Base-by-base conservation (phyloP, 2,888 invertebrate genomes). In the Brassicogethes aeneus region DNA sequence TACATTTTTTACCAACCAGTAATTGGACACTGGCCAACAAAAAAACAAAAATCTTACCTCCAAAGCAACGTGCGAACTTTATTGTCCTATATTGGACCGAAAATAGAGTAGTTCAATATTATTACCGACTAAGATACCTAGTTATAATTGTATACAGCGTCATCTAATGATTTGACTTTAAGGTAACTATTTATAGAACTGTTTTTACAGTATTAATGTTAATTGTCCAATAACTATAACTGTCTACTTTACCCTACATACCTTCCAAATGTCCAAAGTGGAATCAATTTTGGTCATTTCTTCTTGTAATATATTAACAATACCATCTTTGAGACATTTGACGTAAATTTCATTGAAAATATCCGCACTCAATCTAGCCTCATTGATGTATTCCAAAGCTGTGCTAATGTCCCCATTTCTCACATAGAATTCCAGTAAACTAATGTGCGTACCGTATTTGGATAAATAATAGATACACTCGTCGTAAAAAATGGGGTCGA, bases 401-500 rank as follows among this genome's bases (percentile, higher is more conserved):
- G 82, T 80, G 3, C 70, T 66, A 50, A 84, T 69, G 49, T 81
- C 80, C 10, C 80, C 77, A 51, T 88, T 82, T 42, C 79, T 79
- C 52, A 88, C 73, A 50, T 82, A 81, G 61, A 91, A 92, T 43
- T 79, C 77, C 39, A 91, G 73, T 40, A 86, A 76, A 7, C 82
- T 80, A 1, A 76, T 70, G 56, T 82, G 81, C 2, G 82, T 83
- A 1, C 90, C 92, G 57, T 91, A 93, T 43, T 78, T 81, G 2
- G 76, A 73, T 2, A 93, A 70, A 64, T 93, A 94, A 62, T 82
- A 87, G 2, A 88, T 65, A 54, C 87, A 88, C 67, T 93, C 92
- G 44, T 82, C 78, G 54, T 82, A 82, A 49, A 77, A 76, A 48
- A 76, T 71, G 0, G 76, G 72, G 43, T 77, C 75, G 0, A 78